Conservation (phyloP, 2,113 vertebrate genomes). For the Formicarius rufipectus region DNA sequence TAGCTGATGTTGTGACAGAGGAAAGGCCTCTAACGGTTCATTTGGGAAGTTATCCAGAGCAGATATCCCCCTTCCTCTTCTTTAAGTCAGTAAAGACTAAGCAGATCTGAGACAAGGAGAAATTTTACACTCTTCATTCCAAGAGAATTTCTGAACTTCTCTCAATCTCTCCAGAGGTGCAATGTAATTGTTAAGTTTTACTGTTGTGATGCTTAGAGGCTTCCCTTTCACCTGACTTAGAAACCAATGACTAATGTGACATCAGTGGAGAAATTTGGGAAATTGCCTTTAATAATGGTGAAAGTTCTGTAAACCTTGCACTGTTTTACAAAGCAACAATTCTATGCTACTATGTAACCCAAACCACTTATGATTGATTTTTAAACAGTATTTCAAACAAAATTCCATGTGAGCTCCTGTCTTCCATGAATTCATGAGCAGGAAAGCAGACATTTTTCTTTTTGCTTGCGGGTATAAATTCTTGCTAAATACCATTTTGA, state of each 20-base stretch:
- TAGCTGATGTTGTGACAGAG: conserved; percentile 65
- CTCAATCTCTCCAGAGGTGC: not conserved
- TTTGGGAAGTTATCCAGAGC: not conserved
- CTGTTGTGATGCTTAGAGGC: not conserved
- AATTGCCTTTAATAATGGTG: not conserved
- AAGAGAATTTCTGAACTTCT: not conserved
- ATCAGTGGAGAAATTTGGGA: not conserved
- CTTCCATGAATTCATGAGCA: not conserved
- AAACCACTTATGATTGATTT: not conserved
- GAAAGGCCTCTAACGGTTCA: not conserved
- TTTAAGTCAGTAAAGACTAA: not conserved
- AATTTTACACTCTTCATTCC: not conserved
- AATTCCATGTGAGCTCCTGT: not conserved
- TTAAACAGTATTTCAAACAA: not conserved
- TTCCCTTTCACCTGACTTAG: not conserved
- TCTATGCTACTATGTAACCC: not conserved
- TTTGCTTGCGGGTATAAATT: not conserved
- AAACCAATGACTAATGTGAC: not conserved
- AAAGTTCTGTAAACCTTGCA: not conserved
- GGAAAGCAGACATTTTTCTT: not conserved
- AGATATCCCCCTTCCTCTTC: not conserved
- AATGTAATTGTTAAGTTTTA: not conserved
- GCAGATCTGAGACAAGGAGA: not conserved
- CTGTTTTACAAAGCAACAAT: not conserved
- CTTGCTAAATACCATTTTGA: not conserved